A percentile compares a stretch with the other conserved stretches of the same genome.
These are phyloP conservation scores for Imbricaverruca yamaguchii DNA, from an alignment of 2,888 invertebrate genomes.

Conservation along the genomic window DNA sequence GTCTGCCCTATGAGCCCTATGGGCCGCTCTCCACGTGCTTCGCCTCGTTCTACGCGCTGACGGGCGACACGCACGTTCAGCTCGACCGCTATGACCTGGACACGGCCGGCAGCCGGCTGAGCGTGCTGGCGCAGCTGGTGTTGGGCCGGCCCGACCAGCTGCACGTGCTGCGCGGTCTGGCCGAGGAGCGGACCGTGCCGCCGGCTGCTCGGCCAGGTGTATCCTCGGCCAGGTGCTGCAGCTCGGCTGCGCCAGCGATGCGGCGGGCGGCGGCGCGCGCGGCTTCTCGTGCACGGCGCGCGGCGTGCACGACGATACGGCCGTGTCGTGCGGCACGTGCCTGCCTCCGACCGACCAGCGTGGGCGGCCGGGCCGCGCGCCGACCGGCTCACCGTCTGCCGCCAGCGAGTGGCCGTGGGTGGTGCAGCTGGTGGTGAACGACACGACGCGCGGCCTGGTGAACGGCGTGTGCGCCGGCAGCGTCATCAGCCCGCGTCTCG, in stretches of 20 bases:
- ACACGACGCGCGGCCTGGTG: not conserved
- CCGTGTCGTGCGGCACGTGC: not conserved
- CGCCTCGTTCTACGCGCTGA: no score
- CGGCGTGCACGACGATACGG: not conserved
- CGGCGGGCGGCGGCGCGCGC: not conserved
- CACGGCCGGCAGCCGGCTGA: no score
- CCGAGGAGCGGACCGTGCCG: not conserved
- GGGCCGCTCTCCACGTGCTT: not conserved
- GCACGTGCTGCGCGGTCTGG: not conserved
- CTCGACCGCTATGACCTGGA: no score
- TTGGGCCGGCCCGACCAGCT: not conserved
- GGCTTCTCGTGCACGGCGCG: not conserved
- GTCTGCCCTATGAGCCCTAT: not conserved
- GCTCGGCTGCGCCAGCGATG: not conserved
- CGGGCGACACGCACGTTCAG: no score
- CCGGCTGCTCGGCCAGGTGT: not conserved
- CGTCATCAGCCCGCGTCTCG: not conserved
- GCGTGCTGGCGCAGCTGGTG: no score
- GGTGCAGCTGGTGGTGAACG: not conserved
- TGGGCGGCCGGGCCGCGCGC: not conserved
- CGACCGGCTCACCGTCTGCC: not conserved
- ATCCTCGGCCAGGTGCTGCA: not conserved
- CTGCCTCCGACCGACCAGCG: not conserved
- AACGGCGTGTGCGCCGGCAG: not conserved
- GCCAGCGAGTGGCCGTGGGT: not conserved